These are phyloP conservation scores for Orycteropus afer DNA, from an alignment of 2,113 vertebrate species.

Conservation along the genomic window DNA sequence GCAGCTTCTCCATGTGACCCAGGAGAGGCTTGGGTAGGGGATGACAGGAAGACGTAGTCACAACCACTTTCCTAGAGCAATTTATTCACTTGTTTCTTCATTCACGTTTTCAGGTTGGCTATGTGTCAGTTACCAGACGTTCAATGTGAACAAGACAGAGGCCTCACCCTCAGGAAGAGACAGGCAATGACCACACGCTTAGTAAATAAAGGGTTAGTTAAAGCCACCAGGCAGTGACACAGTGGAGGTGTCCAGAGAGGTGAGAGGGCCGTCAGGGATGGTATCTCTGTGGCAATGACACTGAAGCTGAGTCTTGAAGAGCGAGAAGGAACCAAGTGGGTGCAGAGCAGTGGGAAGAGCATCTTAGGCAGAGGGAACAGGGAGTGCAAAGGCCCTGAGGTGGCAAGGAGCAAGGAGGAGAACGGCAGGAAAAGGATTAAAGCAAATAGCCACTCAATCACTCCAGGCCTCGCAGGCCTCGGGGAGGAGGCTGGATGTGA, in stretches of 20 bases:
- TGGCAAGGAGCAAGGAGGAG: background rate
- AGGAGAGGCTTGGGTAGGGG: background rate
- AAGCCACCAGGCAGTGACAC: fast-evolving
- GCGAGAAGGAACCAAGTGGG: background rate
- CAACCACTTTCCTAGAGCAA: background rate
- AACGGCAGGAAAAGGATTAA: background rate
- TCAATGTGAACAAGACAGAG: background rate
- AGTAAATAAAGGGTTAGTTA: background rate
- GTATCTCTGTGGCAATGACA: background rate
- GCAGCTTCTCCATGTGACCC: background rate
- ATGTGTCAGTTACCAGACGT: background rate
- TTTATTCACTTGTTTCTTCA: background rate
- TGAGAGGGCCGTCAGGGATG: background rate
- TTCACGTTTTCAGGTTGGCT: background rate
- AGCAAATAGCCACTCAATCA: background rate
- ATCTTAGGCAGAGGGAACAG: background rate
- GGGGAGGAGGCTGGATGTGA: background rate
- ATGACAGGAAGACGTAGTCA: background rate
- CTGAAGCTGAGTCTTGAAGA: background rate
- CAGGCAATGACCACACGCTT: background rate
- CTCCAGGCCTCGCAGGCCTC: background rate
- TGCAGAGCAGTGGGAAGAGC: background rate
- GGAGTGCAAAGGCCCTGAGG: background rate
- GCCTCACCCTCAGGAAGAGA: background rate
- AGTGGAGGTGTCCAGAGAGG: background rate